phyloP scores from a whole-genome alignment of 2,888 invertebrate genomes.

The Dusona sp. region DNA sequence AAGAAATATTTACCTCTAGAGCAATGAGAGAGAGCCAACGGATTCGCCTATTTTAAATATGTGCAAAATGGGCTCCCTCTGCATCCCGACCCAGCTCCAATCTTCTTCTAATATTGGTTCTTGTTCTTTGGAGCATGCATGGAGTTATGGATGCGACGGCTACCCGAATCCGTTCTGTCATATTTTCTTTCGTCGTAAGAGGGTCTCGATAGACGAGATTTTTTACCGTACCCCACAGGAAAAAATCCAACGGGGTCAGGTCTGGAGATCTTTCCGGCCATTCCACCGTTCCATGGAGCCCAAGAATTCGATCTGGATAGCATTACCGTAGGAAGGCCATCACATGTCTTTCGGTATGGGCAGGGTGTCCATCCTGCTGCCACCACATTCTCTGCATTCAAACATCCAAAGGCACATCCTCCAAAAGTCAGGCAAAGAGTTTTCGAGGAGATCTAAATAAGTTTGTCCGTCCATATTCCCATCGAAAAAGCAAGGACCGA shows the following conservation, averaged over 20 bases:
- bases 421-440: slow-evolving; percentile 35
- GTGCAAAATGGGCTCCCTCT: neutral
- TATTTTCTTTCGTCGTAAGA: slow-evolving; percentile 9
- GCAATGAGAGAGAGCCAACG: neutral
- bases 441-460: slow-evolving; percentile 24
- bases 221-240: slow-evolving; percentile 30
- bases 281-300: neutral
- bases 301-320: slow-evolving; percentile 5
- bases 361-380: slow-evolving; percentile 55
- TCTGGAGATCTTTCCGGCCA: slow-evolving; percentile 37
- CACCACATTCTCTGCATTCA: slow-evolving; percentile 48
- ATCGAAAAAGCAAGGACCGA: slow-evolving; percentile 38
- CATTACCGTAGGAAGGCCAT: neutral
- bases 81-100: neutral
- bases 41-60: neutral
- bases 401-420: slow-evolving; percentile 13
- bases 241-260: slow-evolving; percentile 29
- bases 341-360: slow-evolving; percentile 13
- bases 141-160: slow-evolving; percentile 1
- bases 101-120: neutral
- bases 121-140: neutral
- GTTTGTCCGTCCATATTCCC: neutral
- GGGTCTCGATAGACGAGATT: neutral
- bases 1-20: no score
- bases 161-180: slow-evolving; percentile 1